Base-by-base conservation (phyloP, 1,140 invertebrate genomes). In the Micrasema minimum region DNA sequence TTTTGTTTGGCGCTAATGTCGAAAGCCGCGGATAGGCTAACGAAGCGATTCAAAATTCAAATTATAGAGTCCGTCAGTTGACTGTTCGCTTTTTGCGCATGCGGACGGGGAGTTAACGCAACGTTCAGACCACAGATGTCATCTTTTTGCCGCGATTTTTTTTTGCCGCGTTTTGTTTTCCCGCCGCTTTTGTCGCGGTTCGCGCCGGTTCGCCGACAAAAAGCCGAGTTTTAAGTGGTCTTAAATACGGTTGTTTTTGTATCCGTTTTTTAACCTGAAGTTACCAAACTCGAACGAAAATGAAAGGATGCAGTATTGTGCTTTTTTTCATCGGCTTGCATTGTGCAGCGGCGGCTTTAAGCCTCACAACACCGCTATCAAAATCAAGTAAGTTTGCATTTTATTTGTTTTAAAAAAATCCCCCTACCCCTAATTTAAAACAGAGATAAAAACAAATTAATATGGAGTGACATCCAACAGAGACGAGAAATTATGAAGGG, bases 21-120 rank as follows among this genome's bases (percentile, higher is more conserved):
- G 14, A 55, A 35, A 12, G 53, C 46, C 20, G 18, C 37, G 62
- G 12, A 18, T 48, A 35, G 10, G 18, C 37, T 35, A 55, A 45
- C 50, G 65, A 35, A 66, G 18, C 35, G 31, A 31, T 66, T 66
- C 37, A 20, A 51, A 53, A n/a, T 38, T n/a, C 23, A 35, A 65
- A 62, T 45, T 37, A 18, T 35, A 12, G 26, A 12, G 38, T 12
- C 7, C 59, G 51, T 74, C 65, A 74, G 72, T 74, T 67, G 53
- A 59, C 37, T 62, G 57, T 62, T 74, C 65, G 64, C 72, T 66
- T 67, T 74, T 62, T 71, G 68, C 72, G 72, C 72, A 71, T 71
- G 68, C 72, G 72, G 68, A 70, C 72, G 72, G 62, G 23, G 12
- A 23, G 4, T 31, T 41, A n/a, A 26, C 61, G 16, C 11, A n/a